Base-by-base conservation (phyloP, 2,888 invertebrate genomes). In the Itoplectis maculator region DNA sequence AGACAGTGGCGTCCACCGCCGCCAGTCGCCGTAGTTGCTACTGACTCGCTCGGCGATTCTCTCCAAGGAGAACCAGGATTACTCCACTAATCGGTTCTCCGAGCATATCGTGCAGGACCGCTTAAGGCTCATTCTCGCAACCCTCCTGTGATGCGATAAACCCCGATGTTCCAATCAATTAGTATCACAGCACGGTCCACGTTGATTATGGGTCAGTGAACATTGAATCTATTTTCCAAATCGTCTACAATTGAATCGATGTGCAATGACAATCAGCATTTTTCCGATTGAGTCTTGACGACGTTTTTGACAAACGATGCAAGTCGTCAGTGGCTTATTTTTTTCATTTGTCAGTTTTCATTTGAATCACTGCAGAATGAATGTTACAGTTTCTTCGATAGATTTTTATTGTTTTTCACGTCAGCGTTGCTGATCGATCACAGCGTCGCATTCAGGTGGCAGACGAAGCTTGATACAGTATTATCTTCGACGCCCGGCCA, bases 41-140 rank as follows among this genome's bases (percentile, higher is more conserved):
- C 54, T 47, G 20, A 72, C 56, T 54, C n/a, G 54, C 47, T 51
- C 59, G 37, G 45, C 54, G 83, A 80, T 66, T 69, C 69, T 83
- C 79, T 70, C 69, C 45, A 40, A 75, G 76, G 79, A 76, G 78
- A 37, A 77, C 72, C 70, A 54, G 82, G 82, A 82, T 85, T 85
- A 85, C 74, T 73, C 73, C 63, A 51, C 54, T 86, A 83, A 86
- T 84, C 82, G 80, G 66, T 81, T 85, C 76, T 40, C 42, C 37
- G 74, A 81, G 75, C 86, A 73, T 74, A 73, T 56, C 84, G 79
- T 70, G 59, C 65, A 47, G 68, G 65, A 70, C 29, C 72, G 66
- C 63, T 79, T 79, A 73, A 81, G 81, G 15, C 77, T 72, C 77
- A 35, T 37, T 72, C 70, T 51, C 49, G 13, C 13, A 35, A 65